Percentiles rank a stretch among this genome's conserved stretches.
phyloP scores from a whole-genome alignment of 2,797 vertebrate species.

The Pampus argenteus region DNA sequence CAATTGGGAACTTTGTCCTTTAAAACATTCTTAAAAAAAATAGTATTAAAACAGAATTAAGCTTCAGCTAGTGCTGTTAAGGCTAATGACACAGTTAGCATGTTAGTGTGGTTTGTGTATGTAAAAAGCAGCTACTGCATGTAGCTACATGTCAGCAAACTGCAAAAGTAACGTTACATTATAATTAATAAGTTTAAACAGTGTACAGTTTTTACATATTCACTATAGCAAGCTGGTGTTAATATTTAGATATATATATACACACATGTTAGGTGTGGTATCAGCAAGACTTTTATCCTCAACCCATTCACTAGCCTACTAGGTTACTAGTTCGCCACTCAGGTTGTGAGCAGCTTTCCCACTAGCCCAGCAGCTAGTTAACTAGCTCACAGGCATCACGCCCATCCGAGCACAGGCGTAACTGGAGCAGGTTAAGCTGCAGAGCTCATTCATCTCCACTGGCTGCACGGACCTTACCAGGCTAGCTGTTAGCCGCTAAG shows the following conservation, averaged over 20 bases:
- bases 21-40: too few species aligned
- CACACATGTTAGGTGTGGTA: too few species aligned
- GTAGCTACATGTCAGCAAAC: neutral
- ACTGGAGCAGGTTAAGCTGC: conserved; percentile 15
- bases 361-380: conserved; percentile 48
- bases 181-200: neutral
- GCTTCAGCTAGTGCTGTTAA: neutral
- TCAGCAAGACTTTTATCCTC: neutral
- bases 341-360: conserved; percentile 11
- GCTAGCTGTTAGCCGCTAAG: conserved; percentile 54
- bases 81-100: neutral
- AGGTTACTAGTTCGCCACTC: neutral
- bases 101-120: neutral
- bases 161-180: neutral
- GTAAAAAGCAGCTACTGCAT: neutral
- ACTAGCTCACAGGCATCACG: conserved; percentile 27
- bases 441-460: conserved; percentile 47
- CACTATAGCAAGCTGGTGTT: neutral
- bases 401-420: conserved; percentile 20
- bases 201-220: too few species aligned
- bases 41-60: too few species aligned
- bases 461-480: conserved; percentile 8
- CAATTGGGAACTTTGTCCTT: neutral
- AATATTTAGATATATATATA: neutral
- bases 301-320: neutral